Evolutionary conservation across 2,888 invertebrate species (phyloP).

Genomic region (Teinopalpus imperialis): DNA sequence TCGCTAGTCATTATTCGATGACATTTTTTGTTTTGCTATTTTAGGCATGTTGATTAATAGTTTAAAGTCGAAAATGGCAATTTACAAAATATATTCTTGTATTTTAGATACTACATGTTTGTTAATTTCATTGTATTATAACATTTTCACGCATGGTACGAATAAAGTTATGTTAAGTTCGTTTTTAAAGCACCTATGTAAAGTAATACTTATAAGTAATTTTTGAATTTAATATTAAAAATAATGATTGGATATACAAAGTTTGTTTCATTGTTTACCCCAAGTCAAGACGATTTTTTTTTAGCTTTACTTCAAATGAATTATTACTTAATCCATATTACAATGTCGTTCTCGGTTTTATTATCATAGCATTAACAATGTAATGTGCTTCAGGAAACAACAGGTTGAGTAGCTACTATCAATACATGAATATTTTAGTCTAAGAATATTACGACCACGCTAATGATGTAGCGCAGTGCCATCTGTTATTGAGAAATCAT

Average conservation of each 20-base stretch:
- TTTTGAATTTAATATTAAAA: slow-evolving; percentile 65
- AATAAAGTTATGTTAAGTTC: slow-evolving; percentile 59
- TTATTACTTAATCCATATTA: too few relatives aligned
- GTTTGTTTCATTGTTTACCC: slow-evolving; percentile 29
- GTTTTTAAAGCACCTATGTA: slow-evolving; percentile 44
- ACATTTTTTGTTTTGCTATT: slow-evolving; percentile 2
- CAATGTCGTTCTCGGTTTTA: too few relatives aligned
- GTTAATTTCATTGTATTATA: slow-evolving; percentile 46
- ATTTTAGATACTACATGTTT: slow-evolving; percentile 29
- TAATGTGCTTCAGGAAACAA: too few relatives aligned
- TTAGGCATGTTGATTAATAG: background rate
- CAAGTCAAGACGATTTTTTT: too few relatives aligned
- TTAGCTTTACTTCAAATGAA: too few relatives aligned
- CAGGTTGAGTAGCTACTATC: too few relatives aligned
- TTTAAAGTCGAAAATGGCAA: slow-evolving; percentile 10
- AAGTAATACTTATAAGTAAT: slow-evolving; percentile 49
- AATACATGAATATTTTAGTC: too few relatives aligned
- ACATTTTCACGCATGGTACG: slow-evolving; percentile 45
- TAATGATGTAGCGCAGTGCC: too few relatives aligned
- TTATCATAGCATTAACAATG: too few relatives aligned
- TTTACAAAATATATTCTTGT: slow-evolving; percentile 29
- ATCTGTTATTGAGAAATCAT: too few relatives aligned
- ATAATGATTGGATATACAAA: slow-evolving; percentile 41
- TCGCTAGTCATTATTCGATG: slow-evolving; percentile 24
- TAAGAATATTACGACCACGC: too few relatives aligned